Conservation (phyloP, 2,797 vertebrate species). For the Falco novaeseelandiae region DNA sequence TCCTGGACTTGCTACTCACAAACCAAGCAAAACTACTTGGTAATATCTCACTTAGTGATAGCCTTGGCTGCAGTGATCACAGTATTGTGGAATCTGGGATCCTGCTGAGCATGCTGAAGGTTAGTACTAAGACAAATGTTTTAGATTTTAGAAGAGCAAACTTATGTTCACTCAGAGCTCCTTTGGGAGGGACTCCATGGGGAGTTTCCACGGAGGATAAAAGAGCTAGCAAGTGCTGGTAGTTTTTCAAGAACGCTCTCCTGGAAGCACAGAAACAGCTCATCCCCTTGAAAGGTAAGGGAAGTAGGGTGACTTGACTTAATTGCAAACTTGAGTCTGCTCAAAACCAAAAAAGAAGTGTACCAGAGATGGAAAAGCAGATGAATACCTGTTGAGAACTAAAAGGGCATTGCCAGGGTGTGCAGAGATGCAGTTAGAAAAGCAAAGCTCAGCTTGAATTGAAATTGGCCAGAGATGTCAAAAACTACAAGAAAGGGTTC, state of each 20-base stretch:
- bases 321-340: not conserved
- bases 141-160: not conserved
- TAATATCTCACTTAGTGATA: fast-evolving
- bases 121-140: not conserved
- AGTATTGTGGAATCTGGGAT: not conserved
- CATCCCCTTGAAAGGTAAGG: not conserved
- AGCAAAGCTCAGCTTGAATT: not conserved
- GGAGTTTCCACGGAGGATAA: not conserved
- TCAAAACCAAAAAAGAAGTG: not conserved
- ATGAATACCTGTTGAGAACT: not conserved
- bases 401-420: not conserved
- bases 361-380: not conserved
- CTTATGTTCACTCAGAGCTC: not conserved
- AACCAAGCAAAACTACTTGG: not conserved
- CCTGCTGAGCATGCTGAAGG: not conserved
- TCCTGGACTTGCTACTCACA: not conserved
- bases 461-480: not conserved
- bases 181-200: not conserved
- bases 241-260: not conserved
- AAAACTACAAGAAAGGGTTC: not conserved
- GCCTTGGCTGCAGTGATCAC: not conserved
- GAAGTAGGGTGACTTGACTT: not conserved
- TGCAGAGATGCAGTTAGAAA: not conserved
- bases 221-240: not conserved
- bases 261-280: not conserved